Percentiles rank a stretch among this genome's conserved stretches.
phyloP scores from a whole-genome alignment of 2,113 vertebrate species.

The Pristiophorus japonicus region DNA sequence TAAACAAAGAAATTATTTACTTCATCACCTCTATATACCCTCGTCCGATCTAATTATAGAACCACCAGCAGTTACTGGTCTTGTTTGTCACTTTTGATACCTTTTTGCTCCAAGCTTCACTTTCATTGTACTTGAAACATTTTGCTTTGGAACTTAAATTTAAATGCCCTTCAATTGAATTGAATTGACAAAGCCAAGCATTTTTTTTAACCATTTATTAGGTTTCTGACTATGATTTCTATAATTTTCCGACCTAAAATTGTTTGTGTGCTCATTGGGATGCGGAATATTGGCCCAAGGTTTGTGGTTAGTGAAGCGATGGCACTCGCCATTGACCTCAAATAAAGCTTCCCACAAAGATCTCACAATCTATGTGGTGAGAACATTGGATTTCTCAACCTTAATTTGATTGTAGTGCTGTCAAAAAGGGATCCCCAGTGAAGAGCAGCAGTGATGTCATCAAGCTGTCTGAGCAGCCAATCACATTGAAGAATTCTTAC shows the following conservation, averaged over 20 bases:
- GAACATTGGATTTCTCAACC: not conserved
- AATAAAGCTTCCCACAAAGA: too few relatives aligned
- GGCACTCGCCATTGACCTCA: too few relatives aligned
- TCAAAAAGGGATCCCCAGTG: too few relatives aligned
- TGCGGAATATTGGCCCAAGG: not conserved
- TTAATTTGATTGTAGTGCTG: too few relatives aligned
- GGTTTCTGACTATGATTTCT: not conserved
- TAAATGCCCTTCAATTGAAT: not conserved
- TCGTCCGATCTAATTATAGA: not conserved
- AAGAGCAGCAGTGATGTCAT: too few relatives aligned
- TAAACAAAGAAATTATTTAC: not conserved
- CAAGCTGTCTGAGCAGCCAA: not conserved
- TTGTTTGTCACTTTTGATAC: not conserved
- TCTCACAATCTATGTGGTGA: too few relatives aligned
- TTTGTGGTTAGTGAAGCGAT: too few relatives aligned
- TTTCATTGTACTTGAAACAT: not conserved
- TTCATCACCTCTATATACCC: not conserved
- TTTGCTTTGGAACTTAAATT: not conserved
- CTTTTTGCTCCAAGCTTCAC: not conserved
- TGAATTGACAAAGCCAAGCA: not conserved
- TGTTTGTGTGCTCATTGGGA: not conserved
- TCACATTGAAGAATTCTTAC: not conserved
- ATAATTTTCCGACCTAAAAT: not conserved
- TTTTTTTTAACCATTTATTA: not conserved
- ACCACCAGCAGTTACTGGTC: not conserved